A percentile compares a stretch with the other conserved stretches of the same genome.
phyloP scores from a whole-genome alignment of 2,113 vertebrate genomes.

The Spea bombifrons region DNA sequence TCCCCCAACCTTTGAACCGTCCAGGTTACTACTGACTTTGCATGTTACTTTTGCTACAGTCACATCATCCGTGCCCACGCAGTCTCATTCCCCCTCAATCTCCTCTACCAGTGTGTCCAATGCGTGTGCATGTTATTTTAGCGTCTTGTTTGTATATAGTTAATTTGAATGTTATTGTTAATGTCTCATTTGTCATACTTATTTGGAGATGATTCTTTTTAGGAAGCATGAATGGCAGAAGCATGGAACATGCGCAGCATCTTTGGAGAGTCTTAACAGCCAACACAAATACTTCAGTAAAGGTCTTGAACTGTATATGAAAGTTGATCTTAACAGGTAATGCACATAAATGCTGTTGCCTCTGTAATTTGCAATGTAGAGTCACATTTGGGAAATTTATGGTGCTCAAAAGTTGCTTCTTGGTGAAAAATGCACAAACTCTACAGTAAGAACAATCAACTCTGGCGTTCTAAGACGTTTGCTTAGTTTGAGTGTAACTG shows the following conservation, averaged over 20 bases:
- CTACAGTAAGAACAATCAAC: no score
- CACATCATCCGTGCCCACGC: no score
- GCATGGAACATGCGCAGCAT: constrained; percentile 73
- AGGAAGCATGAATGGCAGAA: constrained; percentile 78
- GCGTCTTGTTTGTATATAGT: no score
- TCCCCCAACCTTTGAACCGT: no score
- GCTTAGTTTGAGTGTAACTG: no score
- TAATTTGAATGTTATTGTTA: neutral
- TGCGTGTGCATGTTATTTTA: no score
- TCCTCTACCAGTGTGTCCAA: no score
- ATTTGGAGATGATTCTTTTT: constrained; percentile 27
- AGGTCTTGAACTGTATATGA: constrained; percentile 63
- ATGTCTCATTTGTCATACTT: neutral
- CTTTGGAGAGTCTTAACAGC: constrained; percentile 59
- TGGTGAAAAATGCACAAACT: neutral
- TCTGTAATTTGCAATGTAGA: neutral
- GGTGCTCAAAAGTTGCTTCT: neutral
- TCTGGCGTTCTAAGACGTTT: no score
- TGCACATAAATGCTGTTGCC: neutral
- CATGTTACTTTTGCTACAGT: no score
- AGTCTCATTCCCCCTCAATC: no score
- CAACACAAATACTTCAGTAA: constrained; percentile 71
- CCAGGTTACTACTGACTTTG: no score
- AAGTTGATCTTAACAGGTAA: constrained; percentile 65
- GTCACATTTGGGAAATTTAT: neutral